Percentiles rank a stretch among this genome's conserved stretches.
These are phyloP conservation scores for Drosophila navojoa DNA, from an alignment of 1,140 invertebrate genomes.

Conservation along the genomic window DNA sequence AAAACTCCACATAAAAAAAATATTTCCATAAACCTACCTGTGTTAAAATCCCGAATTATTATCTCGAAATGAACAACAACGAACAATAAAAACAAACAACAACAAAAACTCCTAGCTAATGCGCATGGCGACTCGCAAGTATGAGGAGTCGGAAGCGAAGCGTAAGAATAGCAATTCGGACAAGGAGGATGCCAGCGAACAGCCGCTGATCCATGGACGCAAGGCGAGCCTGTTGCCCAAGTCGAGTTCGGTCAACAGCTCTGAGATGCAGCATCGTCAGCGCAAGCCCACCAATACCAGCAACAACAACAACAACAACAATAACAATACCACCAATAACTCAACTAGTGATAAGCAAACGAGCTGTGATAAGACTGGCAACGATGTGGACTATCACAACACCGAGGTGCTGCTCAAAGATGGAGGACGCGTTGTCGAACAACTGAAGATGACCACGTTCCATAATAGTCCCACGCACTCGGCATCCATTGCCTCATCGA, in stretches of 20 bases:
- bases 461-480: conserved; percentile 72
- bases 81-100: conserved; percentile 1
- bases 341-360: conserved; percentile 64
- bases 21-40: conserved; percentile 10
- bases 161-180: conserved; percentile 83
- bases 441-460: conserved; percentile 64
- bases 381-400: conserved; percentile 63
- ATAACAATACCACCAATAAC: conserved; percentile 60
- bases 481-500: conserved; percentile 66
- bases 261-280: conserved; percentile 81
- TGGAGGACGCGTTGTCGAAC: conserved; percentile 61
- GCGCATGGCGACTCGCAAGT: conserved; percentile 64
- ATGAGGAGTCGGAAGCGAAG: conserved; percentile 69
- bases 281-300: conserved; percentile 61
- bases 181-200: conserved; percentile 74
- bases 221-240: conserved; percentile 15
- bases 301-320: conserved; percentile 62
- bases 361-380: conserved; percentile 75
- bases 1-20: conserved; percentile 21
- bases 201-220: conserved; percentile 59
- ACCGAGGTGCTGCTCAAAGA: conserved; percentile 63
- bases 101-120: conserved; percentile 53
- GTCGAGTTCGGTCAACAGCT: conserved; percentile 31
- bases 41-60: conserved; percentile 15
- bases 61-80: conserved; percentile 29